Evolutionary conservation across 2,888 invertebrate species (phyloP), one percentile per base, ranked within the genome.

Genomic region (Lobophora halterata): DNA sequence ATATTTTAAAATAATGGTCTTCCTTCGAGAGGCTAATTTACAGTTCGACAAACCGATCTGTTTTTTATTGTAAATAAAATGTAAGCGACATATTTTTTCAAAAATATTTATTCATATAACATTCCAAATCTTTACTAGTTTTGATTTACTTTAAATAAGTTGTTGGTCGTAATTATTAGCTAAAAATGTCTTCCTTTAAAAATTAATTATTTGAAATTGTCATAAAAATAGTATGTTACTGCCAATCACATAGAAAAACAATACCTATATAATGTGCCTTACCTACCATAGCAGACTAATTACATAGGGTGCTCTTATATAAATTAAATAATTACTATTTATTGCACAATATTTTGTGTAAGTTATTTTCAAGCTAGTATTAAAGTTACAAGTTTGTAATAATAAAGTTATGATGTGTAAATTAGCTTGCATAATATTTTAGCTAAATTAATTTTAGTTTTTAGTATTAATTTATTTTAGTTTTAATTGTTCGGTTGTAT

Each of bases 391-490:
- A 17, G 21, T 21, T 30, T 14, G n/a, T 5, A 2, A 10, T 11
- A 17, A 10, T 5, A 16, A 6, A 18, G 10, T 24, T 25, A n/a
- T 24, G 30, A 12, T 20, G 23, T 31, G 23, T 32, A 12, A 34
- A 38, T 30, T 19, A 30, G 19, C 40, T 58, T 57, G 51, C 53
- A 58, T 59, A 53, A 33, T 45, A 45, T 35, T 52, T 49, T 46
- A 46, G 43, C 29, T 50, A 42, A 41, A 40, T 42, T 35, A 31
- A 44, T 50, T 52, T 56, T 73, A 74, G 71, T 45, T 45, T 53
- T 58, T 71, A 74, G 67, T 20, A 48, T 61, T 74, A 79, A 77
- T 67, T 76, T 74, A 78, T 76, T 71, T 47, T 67, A 67, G 53
- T 41, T 45, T 43, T 46, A 54, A 61, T 50, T 49, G 52, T 54